These are phyloP conservation scores for Phymatocera aterrima DNA, from an alignment of 2,888 invertebrate species.

Conservation along the genomic window DNA sequence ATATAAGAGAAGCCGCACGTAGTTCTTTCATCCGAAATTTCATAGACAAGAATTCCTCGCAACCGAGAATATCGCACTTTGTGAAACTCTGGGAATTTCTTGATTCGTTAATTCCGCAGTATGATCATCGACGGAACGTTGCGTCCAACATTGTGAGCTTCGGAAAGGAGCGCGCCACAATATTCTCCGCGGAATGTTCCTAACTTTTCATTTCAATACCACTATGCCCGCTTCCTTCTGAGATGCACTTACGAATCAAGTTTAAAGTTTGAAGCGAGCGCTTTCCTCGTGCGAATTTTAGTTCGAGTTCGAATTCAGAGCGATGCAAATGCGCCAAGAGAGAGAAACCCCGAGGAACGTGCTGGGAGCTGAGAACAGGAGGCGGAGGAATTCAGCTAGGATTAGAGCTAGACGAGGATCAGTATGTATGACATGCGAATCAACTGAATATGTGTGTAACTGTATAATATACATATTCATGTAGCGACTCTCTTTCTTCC, in stretches of 20 bases:
- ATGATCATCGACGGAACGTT: too few species aligned
- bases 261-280: slow-evolving; percentile 30
- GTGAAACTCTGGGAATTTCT: too few species aligned
- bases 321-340: slow-evolving; percentile 26
- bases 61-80: too few species aligned
- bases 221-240: background rate
- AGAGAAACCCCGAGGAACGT: background rate
- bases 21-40: too few species aligned
- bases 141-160: too few species aligned
- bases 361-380: background rate
- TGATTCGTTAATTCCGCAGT: too few species aligned
- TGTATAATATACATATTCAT: slow-evolving; percentile 29
- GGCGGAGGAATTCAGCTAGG: background rate
- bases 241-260: slow-evolving; percentile 35
- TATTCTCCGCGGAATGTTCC: background rate
- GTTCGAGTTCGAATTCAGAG: slow-evolving; percentile 36
- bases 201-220: slow-evolving; percentile 26
- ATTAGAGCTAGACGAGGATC: slow-evolving; percentile 13
- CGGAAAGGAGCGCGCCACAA: too few species aligned
- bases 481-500: background rate
- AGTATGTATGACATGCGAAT: slow-evolving; percentile 43
- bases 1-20: too few species aligned
- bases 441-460: slow-evolving; percentile 39
- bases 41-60: too few species aligned
- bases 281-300: slow-evolving; percentile 1